A percentile compares a stretch with the other conserved stretches of the same genome.
These are phyloP conservation scores for Cinclus mexicanus DNA, from an alignment of 2,113 vertebrate genomes.

Conservation along the genomic window DNA sequence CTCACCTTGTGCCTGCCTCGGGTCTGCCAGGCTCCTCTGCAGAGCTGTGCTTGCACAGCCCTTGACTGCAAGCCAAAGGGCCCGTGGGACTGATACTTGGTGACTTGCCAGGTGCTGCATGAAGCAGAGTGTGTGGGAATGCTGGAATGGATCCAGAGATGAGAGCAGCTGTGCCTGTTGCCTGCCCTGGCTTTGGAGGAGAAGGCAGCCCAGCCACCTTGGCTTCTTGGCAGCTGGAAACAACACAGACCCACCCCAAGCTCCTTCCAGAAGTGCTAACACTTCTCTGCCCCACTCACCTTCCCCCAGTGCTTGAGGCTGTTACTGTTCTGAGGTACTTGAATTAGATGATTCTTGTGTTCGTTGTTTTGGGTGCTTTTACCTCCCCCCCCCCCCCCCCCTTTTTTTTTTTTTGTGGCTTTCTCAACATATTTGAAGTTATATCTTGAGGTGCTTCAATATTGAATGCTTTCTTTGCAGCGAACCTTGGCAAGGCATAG, in stretches of 20 bases:
- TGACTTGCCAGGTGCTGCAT: background rate
- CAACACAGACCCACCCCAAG: fast-evolving
- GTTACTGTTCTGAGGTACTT: background rate
- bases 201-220: too few relatives aligned
- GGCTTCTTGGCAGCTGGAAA: background rate
- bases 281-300: fast-evolving
- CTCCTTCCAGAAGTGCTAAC: fast-evolving
- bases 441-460: background rate
- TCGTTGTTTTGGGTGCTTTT: background rate
- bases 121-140: fast-evolving
- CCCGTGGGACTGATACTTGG: fast-evolving
- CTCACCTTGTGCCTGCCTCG: fast-evolving
- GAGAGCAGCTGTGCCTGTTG: fast-evolving
- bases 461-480: background rate
- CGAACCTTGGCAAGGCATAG: background rate
- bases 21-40: background rate
- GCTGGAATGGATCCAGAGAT: background rate
- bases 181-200: background rate
- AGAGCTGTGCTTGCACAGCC: background rate
- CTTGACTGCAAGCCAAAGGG: background rate
- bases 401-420: background rate
- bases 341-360: background rate
- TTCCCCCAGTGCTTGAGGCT: background rate
- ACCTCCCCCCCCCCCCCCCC: fast-evolving
- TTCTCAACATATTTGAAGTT: background rate